Percentiles rank a stretch among this genome's conserved stretches.
Conservation (phyloP, 2,113 vertebrate genomes). For the Nothocercus julius region DNA sequence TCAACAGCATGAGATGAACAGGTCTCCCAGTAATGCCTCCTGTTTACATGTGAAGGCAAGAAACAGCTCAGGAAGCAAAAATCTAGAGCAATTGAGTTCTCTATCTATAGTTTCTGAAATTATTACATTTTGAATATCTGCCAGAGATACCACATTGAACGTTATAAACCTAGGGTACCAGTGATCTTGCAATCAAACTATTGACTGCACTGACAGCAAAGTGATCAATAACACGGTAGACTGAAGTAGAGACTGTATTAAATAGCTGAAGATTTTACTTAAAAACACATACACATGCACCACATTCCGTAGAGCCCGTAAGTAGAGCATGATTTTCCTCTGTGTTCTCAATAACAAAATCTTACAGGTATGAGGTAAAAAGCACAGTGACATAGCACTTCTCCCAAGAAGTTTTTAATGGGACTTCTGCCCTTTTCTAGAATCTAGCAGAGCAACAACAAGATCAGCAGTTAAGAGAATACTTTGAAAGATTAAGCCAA, state of each 20-base stretch:
- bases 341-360: accelerated
- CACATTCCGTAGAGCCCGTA: background rate
- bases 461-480: background rate
- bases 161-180: background rate
- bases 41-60: background rate
- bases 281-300: background rate
- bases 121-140: background rate
- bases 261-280: background rate
- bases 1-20: background rate
- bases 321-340: background rate
- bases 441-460: background rate
- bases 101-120: background rate
- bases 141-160: background rate
- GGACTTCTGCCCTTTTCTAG: background rate
- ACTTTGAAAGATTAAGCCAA: background rate
- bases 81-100: background rate
- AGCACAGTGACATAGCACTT: background rate
- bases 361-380: background rate
- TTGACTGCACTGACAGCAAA: background rate
- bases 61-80: background rate
- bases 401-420: background rate
- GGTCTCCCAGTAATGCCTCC: background rate
- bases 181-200: background rate
- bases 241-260: background rate
- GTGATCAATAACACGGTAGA: background rate